Base-by-base conservation (phyloP, 2,797 vertebrate species). In the Clarias platycephalus region DNA sequence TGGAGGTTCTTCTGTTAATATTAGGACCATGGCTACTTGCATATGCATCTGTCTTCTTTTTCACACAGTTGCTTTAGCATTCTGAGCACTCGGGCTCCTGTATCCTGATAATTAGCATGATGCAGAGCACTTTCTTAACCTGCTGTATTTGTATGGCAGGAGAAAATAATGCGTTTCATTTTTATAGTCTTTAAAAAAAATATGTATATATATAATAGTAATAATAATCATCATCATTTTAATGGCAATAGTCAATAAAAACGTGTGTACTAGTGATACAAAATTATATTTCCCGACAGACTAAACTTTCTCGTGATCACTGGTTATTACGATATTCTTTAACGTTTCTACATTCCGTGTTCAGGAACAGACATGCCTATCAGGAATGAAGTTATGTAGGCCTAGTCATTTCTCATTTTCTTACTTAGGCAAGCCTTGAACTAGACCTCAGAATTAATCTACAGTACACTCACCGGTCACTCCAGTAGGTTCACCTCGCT, bases 1-100 rank as follows among this genome's bases (percentile, higher is more conserved):
- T 49, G 57, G 31, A 37, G 57, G 18, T 60, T 18, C 55, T 80
- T 64, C 77, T 10, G 15, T 80, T 80, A 64, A n/a, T 80, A 49
- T 64, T 49, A 63, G 77, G 10, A 24, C 75, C 62, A 28, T 64
- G 7, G 37, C 77, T 28, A 80, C 77, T 64, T 26, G 34, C 34
- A 80, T 64, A 80, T 28, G 60, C 77, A 80, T 24, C 78, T 80
- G 40, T 64, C 31, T 26, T 63, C 5, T n/a, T 24, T 37, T 16
- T 81, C 16, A 37, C 67, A 77, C 75, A 24, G 22, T n/a, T 62
- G 44, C 40, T 58, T 75, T 77, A 20, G 58, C 26, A 34, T 81
- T 67, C 44, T 31, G 79, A 31, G 20, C 79, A 81, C 74, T 76
- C 74, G 0, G 1, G 16, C 78, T 31, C 26, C 63, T 80, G 62